Conservation (phyloP, 1,140 invertebrate genomes). For the Heliothis subflexa region DNA sequence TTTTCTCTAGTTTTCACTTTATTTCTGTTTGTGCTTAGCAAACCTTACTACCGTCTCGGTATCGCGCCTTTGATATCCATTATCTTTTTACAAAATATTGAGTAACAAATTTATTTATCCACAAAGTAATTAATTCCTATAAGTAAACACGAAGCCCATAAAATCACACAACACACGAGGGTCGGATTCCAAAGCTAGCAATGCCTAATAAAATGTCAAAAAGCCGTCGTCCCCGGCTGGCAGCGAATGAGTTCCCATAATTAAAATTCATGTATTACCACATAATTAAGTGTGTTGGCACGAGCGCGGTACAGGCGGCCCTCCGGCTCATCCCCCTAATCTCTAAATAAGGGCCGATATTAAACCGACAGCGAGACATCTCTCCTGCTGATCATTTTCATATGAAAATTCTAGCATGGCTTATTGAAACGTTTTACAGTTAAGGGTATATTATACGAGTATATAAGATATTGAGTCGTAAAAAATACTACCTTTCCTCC, state of each 20-base stretch:
- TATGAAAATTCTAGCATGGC: constrained; percentile 12
- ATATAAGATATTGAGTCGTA: background rate
- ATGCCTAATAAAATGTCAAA: constrained; percentile 10
- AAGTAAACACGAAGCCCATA: too few relatives aligned
- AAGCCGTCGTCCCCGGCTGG: background rate
- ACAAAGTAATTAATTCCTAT: too few relatives aligned
- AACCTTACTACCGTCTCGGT: too few relatives aligned
- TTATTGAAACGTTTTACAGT: constrained; percentile 21
- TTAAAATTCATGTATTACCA: constrained; percentile 39
- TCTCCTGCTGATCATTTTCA: background rate
- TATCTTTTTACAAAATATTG: too few relatives aligned
- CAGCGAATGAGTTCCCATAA: constrained; percentile 21
- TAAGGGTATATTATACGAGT: too few relatives aligned
- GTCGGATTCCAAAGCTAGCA: background rate
- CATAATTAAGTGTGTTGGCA: constrained; percentile 22
- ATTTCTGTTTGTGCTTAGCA: too few relatives aligned
- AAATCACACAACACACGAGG: background rate
- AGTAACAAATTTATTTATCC: too few relatives aligned
- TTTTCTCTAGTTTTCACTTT: too few relatives aligned
- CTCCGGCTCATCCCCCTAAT: constrained; percentile 13
- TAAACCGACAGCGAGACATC: background rate
- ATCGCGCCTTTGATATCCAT: too few relatives aligned
- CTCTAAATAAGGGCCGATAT: constrained; percentile 27
- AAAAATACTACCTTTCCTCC: background rate
- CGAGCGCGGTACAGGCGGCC: background rate